phyloP scores from a whole-genome alignment of 2,797 vertebrate species.

The Poeciliopsis paucimaculata region DNA sequence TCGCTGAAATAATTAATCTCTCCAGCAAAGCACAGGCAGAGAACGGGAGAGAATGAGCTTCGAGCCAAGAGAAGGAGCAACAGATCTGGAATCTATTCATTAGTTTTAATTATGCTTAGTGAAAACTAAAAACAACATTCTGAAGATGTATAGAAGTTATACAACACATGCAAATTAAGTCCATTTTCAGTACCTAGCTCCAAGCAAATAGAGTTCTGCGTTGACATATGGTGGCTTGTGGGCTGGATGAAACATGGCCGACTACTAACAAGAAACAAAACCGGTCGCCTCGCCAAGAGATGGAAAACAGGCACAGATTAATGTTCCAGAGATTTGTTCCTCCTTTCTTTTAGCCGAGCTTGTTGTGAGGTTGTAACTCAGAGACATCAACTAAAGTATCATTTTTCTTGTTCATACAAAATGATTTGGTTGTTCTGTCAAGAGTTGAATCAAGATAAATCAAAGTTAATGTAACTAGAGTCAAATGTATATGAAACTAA shows the following conservation, averaged over 20 bases:
- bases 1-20: slow-evolving; percentile 39
- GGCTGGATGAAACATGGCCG: neutral
- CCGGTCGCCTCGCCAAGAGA: neutral
- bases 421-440: neutral
- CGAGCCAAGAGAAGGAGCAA: neutral
- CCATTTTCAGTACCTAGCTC: neutral
- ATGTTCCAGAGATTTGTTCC: neutral
- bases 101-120: neutral
- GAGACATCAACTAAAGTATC: neutral
- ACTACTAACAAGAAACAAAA: neutral
- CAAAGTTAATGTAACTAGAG: neutral
- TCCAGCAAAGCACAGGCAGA: slow-evolving; percentile 24
- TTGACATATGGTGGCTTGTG: neutral
- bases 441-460: neutral
- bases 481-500: neutral
- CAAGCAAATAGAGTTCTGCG: neutral
- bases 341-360: neutral
- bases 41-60: slow-evolving; percentile 25
- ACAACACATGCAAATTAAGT: neutral
- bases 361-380: neutral
- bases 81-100: neutral
- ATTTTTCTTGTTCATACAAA: neutral
- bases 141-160: neutral
- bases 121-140: neutral
- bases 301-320: neutral